phyloP scores from a whole-genome alignment of 2,113 vertebrate genomes.

The Vulpes ferrilata region DNA sequence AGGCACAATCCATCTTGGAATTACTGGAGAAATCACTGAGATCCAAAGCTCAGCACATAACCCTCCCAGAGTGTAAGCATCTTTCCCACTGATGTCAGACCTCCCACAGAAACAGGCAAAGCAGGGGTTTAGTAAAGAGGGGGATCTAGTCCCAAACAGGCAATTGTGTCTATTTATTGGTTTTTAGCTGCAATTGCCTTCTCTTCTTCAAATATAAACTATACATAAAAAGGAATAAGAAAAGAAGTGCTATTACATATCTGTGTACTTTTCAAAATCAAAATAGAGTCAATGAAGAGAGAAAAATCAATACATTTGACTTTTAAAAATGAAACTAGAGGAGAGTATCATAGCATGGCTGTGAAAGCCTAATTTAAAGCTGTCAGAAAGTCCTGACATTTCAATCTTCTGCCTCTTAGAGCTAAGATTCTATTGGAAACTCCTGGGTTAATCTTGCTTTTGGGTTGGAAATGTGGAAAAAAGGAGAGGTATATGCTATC shows the following conservation, averaged over 20 bases:
- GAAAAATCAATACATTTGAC: slow-evolving; percentile 13
- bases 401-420: slow-evolving; percentile 51
- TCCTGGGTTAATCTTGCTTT: slow-evolving; percentile 61
- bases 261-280: slow-evolving; percentile 67
- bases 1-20: slow-evolving; percentile 78
- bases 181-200: slow-evolving; percentile 59
- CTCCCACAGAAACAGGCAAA: slow-evolving; percentile 70
- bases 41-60: slow-evolving; percentile 74
- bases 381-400: slow-evolving; percentile 49
- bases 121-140: neutral
- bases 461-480: slow-evolving; percentile 44
- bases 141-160: slow-evolving; percentile 70
- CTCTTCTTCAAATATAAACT: slow-evolving; percentile 45
- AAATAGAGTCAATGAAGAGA: neutral
- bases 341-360: neutral
- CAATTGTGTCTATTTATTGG: slow-evolving; percentile 77
- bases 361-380: slow-evolving; percentile 11
- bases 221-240: neutral
- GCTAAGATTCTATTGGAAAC: slow-evolving; percentile 60
- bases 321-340: slow-evolving; percentile 66
- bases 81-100: slow-evolving; percentile 66
- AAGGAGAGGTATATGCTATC: neutral
- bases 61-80: neutral
- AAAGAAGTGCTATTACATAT: neutral
- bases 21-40: slow-evolving; percentile 84